phyloP scores from a whole-genome alignment of 2,113 vertebrate species.

The Antechinus flavipes region DNA sequence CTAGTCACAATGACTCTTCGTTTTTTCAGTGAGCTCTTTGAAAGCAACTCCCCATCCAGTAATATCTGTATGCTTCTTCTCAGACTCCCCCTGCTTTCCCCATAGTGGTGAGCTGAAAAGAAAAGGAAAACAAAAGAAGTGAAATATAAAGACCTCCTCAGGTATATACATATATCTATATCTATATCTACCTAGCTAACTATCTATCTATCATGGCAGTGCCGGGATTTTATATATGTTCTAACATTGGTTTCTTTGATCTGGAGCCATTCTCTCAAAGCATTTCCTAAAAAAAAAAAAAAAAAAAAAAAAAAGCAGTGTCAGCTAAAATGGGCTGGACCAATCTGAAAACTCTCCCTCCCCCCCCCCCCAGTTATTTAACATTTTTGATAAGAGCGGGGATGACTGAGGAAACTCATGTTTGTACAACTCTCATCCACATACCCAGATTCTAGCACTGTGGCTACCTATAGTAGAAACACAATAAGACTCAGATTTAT shows the following conservation, averaged over 20 bases:
- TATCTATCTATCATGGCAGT: background rate
- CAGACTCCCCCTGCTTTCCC: background rate
- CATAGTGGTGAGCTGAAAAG: conserved; percentile 2
- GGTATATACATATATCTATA: no score
- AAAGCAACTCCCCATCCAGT: background rate
- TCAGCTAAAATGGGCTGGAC: background rate
- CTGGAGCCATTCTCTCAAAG: background rate
- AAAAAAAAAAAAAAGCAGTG: background rate
- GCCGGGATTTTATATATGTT: background rate
- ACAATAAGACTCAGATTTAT: background rate
- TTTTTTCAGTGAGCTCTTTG: background rate
- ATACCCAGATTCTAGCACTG: background rate
- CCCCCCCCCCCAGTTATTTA: background rate
- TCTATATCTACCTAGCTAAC: no score
- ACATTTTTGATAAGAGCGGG: background rate
- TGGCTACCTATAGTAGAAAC: background rate
- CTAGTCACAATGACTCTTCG: background rate
- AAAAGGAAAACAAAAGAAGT: background rate
- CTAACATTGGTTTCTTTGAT: background rate
- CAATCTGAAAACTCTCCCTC: background rate
- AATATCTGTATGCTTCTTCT: background rate
- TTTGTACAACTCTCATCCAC: background rate
- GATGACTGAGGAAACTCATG: background rate
- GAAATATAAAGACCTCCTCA: background rate
- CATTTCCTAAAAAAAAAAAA: background rate